phyloP scores from a whole-genome alignment of 2,797 vertebrate genomes.

The Eurystomus glaucurus region DNA sequence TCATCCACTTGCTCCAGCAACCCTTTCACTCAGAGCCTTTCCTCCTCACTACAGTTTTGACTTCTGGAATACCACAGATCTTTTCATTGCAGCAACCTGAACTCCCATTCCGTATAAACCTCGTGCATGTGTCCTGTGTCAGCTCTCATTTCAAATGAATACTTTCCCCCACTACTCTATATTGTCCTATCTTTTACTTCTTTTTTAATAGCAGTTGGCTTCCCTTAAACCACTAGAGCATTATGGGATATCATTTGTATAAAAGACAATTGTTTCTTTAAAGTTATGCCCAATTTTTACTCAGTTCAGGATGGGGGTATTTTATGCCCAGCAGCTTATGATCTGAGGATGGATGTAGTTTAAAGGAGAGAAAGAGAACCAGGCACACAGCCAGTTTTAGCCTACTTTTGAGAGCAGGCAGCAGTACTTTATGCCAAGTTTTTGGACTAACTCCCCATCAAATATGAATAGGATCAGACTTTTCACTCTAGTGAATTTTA shows the following conservation, averaged over 20 bases:
- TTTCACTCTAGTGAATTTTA: background rate
- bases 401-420: constrained; percentile 5
- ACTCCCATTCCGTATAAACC: background rate
- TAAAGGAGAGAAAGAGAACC: background rate
- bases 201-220: background rate
- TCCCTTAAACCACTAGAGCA: background rate
- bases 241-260: background rate
- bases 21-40: background rate
- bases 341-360: background rate
- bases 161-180: background rate
- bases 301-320: background rate
- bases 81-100: background rate
- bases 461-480: constrained; percentile 6
- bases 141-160: background rate
- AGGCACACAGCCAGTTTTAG: constrained; percentile 5
- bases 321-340: background rate
- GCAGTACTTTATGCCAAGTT: background rate
- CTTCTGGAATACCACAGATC: background rate
- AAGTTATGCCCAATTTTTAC: background rate
- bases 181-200: background rate
- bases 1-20: background rate
- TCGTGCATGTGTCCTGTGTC: background rate
- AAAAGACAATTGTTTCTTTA: background rate
- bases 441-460: constrained; percentile 3
- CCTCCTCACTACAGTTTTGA: background rate